phyloP scores from a whole-genome alignment of 1,140 invertebrate genomes.

The Tribolium madens region DNA sequence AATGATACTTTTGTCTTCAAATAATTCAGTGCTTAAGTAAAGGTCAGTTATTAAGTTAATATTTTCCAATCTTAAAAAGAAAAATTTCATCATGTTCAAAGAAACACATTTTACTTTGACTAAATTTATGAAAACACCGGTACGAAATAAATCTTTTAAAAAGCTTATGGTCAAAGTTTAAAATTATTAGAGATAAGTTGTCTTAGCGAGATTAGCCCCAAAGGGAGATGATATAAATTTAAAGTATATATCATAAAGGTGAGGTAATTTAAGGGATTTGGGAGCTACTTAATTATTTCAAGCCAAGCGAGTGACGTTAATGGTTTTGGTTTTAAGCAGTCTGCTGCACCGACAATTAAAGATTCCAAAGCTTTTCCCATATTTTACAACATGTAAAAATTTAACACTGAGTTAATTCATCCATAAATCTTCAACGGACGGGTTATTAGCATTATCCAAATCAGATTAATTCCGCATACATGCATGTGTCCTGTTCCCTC shows the following conservation, averaged over 20 bases:
- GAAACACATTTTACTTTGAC: neutral
- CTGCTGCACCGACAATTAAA: slow-evolving; percentile 31
- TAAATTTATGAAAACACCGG: neutral
- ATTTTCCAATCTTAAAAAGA: slow-evolving; percentile 3
- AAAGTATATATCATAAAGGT: slow-evolving; percentile 5
- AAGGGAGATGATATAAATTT: slow-evolving; percentile 2
- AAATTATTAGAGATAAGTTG: slow-evolving; percentile 1
- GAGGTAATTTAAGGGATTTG: slow-evolving; percentile 4
- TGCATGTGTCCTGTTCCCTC: slow-evolving; percentile 11
- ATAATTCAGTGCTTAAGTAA: slow-evolving; percentile 6
- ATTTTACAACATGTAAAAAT: slow-evolving; percentile 8
- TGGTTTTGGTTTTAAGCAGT: slow-evolving; percentile 26
- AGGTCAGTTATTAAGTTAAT: slow-evolving; percentile 23
- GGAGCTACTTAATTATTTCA: slow-evolving; percentile 26
- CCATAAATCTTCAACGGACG: neutral
- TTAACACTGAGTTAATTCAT: neutral
- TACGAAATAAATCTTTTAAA: neutral
- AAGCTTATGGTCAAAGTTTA: slow-evolving; percentile 11
- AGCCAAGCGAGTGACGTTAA: slow-evolving; percentile 32
- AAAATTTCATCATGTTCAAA: too few species aligned
- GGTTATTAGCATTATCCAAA: slow-evolving; percentile 15
- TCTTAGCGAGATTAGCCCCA: neutral
- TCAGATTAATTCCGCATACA: slow-evolving; percentile 14
- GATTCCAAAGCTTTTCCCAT: slow-evolving; percentile 13
- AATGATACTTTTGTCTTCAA: neutral